These are phyloP conservation scores for Willowsia nigromaculata DNA, from an alignment of 2,888 invertebrate species.

Conservation along the genomic window DNA sequence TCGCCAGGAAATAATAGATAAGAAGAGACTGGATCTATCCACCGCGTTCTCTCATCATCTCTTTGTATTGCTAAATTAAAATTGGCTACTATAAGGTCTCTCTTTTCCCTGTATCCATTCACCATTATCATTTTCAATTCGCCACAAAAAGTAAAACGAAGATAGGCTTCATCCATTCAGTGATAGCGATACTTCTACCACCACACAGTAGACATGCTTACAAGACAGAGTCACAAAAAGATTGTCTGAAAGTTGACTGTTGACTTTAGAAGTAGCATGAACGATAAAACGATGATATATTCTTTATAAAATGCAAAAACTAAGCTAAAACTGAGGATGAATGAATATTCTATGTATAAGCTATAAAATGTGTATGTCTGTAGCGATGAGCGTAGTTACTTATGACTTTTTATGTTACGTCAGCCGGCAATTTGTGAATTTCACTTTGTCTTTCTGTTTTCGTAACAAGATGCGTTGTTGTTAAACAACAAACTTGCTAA, in stretches of 20 bases:
- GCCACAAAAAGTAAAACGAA: conserved; percentile 11
- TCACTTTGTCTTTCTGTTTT: conserved; percentile 19
- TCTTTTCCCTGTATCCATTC: background rate
- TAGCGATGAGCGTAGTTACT: background rate
- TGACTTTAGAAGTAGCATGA: conserved; percentile 4
- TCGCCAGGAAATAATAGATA: background rate
- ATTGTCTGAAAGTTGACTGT: conserved; percentile 13
- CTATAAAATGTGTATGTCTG: background rate
- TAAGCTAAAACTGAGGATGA: background rate
- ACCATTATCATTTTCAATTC: conserved; percentile 42
- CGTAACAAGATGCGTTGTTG: conserved; percentile 36
- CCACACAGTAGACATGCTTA: background rate
- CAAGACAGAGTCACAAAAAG: background rate
- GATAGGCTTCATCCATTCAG: background rate
- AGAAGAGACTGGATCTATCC: background rate
- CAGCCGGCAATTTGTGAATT: conserved; percentile 46
- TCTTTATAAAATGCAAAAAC: background rate
- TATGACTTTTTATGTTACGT: conserved; percentile 1
- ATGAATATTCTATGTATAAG: background rate
- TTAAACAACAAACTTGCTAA: background rate
- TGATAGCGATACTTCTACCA: background rate
- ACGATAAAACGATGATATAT: conserved; percentile 24
- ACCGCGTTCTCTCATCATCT: conserved; percentile 1
- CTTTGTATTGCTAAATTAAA: conserved; percentile 51
- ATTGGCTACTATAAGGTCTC: conserved; percentile 5